Percentiles rank a stretch among this genome's conserved stretches.
phyloP scores from a whole-genome alignment of 2,888 invertebrate species.

The Dicranocentrus wangi region DNA sequence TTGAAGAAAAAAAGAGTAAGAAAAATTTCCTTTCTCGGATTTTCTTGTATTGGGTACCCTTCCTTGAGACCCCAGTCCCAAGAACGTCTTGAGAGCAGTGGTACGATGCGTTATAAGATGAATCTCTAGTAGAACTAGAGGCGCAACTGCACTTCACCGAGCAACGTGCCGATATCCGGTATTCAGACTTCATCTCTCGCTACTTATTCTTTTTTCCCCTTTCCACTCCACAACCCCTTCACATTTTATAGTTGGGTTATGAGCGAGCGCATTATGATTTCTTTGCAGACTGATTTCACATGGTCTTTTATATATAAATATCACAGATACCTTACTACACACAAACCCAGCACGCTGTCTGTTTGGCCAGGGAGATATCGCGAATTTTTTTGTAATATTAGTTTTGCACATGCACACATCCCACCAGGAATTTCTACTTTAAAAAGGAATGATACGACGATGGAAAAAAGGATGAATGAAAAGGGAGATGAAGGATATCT shows the following conservation, averaged over 20 bases:
- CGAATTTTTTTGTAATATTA: too few relatives aligned
- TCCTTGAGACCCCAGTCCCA: neutral
- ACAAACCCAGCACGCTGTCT: too few relatives aligned
- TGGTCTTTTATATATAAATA: too few relatives aligned
- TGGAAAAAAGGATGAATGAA: too few relatives aligned
- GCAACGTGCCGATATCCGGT: conserved; percentile 58
- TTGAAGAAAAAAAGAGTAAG: neutral
- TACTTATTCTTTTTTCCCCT: conserved; percentile 19
- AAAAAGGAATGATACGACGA: too few relatives aligned
- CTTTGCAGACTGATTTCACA: neutral
- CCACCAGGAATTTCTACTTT: too few relatives aligned
- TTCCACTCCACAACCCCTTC: conserved; percentile 23
- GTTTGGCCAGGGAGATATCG: too few relatives aligned
- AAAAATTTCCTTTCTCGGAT: too few relatives aligned
- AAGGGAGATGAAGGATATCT: too few relatives aligned
- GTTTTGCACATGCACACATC: too few relatives aligned
- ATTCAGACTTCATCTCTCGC: conserved; percentile 40
- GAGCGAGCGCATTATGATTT: neutral
- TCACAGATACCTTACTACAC: neutral
- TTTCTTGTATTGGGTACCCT: neutral
- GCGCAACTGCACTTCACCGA: conserved; percentile 8
- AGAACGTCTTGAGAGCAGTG: too few relatives aligned
- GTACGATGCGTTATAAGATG: too few relatives aligned
- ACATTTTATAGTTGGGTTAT: conserved; percentile 25
- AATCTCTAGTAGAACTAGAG: neutral